phyloP scores from a whole-genome alignment of 2,113 vertebrate genomes.

The Barnardius zonarius region DNA sequence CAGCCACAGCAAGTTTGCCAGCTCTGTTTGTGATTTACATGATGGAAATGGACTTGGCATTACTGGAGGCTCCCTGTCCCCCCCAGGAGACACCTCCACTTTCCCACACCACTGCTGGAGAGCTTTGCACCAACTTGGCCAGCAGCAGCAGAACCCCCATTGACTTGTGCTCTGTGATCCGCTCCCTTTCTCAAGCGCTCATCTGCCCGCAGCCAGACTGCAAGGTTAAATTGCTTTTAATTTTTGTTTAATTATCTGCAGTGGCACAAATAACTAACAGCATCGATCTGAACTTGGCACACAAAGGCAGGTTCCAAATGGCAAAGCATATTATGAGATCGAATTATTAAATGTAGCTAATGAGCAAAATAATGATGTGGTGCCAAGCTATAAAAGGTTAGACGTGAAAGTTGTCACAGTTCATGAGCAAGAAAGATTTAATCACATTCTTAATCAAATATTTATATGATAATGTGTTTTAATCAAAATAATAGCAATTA shows the following conservation, averaged over 20 bases:
- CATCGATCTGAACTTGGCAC: constrained; percentile 71
- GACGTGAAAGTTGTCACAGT: constrained; percentile 71
- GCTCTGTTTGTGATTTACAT: accelerated
- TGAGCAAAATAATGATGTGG: constrained; percentile 72
- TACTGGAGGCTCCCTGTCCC: background rate
- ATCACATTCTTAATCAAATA: constrained; percentile 72
- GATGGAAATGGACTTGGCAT: background rate
- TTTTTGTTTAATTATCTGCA: constrained; percentile 72
- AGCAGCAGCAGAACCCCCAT: background rate
- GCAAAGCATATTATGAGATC: constrained; percentile 67
- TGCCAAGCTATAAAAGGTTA: constrained; percentile 67
- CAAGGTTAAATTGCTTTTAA: constrained; percentile 67
- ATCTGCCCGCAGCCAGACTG: background rate
- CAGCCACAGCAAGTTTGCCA: background rate
- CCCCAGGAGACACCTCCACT: background rate
- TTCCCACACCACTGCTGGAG: background rate
- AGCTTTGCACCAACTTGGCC: background rate
- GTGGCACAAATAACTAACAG: constrained; percentile 69
- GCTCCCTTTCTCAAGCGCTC: background rate
- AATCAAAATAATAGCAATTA: constrained; percentile 72
- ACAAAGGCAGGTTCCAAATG: constrained; percentile 63
- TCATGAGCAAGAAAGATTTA: constrained; percentile 68
- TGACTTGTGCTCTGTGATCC: background rate
- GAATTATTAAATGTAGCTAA: constrained; percentile 63
- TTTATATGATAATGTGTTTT: constrained; percentile 72